Evolutionary conservation across 2,888 invertebrate genomes (phyloP).

Genomic region (Polydesmus complanatus): DNA sequence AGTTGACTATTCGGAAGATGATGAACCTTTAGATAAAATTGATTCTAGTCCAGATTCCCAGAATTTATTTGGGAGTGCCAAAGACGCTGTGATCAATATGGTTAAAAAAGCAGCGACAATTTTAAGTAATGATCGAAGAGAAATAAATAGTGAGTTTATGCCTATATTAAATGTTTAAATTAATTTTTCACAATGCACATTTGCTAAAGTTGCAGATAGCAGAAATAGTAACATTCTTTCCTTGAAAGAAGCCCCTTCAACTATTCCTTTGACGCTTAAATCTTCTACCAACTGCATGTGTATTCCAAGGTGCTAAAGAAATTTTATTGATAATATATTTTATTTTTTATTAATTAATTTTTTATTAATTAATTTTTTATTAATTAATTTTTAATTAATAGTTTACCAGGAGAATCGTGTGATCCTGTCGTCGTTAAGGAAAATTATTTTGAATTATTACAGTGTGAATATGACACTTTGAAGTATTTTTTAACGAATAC

Average conservation of each 20-base stretch:
- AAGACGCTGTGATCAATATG: conserved; percentile 80
- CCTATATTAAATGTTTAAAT: neutral
- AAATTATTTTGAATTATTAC: neutral
- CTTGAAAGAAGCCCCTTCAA: no score
- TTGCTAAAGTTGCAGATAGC: no score
- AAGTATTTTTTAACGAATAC: neutral
- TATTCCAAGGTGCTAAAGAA: neutral
- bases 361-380: no score
- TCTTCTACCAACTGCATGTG: neutral
- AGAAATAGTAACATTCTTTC: no score
- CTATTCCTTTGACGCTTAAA: no score
- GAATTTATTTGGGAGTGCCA: conserved; percentile 55
- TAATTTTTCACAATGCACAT: no score
- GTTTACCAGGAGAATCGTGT: no score
- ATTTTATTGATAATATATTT: no score
- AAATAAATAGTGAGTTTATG: neutral
- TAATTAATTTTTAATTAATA: no score
- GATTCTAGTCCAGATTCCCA: conserved; percentile 5
- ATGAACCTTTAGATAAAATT: conserved; percentile 31
- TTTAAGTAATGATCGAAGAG: conserved; percentile 45
- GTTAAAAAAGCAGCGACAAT: conserved; percentile 83
- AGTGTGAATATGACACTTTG: neutral
- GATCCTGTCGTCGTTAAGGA: no score
- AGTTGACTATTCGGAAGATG: conserved; percentile 22
- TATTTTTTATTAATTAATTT: no score